Percentiles rank a stretch among this genome's conserved stretches.
These are phyloP conservation scores for Hassar affinis DNA, from an alignment of 2,113 vertebrate genomes.

Conservation along the genomic window DNA sequence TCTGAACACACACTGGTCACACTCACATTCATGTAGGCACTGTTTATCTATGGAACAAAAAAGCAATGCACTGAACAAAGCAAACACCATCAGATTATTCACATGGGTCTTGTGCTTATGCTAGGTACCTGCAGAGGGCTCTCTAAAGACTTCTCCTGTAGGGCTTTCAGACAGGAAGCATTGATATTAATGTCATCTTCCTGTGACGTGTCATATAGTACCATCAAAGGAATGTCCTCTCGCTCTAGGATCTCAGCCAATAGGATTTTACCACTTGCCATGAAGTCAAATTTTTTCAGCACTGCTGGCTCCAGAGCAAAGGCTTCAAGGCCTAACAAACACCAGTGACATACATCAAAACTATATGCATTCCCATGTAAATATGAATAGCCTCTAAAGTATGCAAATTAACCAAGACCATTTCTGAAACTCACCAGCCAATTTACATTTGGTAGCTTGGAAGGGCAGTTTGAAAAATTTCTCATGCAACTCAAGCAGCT, in stretches of 20 bases:
- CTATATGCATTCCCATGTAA: neutral
- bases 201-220: constrained; percentile 94
- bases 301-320: constrained; percentile 83
- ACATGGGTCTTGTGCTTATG: neutral
- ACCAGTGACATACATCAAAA: constrained; percentile 8
- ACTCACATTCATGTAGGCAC: constrained; percentile 81
- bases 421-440: constrained; percentile 82
- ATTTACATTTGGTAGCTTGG: constrained; percentile 88
- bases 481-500: constrained; percentile 82
- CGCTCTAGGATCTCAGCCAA: constrained; percentile 89
- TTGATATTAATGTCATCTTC: constrained; percentile 97
- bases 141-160: constrained; percentile 83
- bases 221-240: constrained; percentile 79
- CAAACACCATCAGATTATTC: too few species aligned
- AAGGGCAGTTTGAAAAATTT: constrained; percentile 85
- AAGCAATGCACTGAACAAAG: neutral
- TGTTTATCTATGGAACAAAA: constrained; percentile 76
- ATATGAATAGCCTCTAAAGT: neutral
- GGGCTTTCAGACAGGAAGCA: constrained; percentile 83
- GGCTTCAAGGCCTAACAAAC: constrained; percentile 80
- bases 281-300: constrained; percentile 83
- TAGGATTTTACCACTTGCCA: constrained; percentile 87
- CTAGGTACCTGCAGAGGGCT: constrained; percentile 80
- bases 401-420: neutral
- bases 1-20: constrained; percentile 91